These are phyloP conservation scores for Ylistrum balloti DNA, from an alignment of 1,140 invertebrate species.

Conservation along the genomic window DNA sequence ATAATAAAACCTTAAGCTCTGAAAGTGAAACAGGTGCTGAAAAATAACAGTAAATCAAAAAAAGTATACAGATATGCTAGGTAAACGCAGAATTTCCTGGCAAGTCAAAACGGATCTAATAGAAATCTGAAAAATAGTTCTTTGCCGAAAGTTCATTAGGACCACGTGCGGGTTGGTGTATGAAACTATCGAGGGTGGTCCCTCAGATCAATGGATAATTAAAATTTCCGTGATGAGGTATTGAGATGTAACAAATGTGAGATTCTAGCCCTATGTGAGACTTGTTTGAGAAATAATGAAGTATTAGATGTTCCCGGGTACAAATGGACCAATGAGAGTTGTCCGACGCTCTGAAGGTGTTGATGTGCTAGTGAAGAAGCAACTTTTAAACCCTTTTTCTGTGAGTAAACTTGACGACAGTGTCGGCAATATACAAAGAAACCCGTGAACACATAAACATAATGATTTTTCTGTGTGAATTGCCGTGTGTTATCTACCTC, in stretches of 20 bases:
- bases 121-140: background rate
- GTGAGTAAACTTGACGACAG: background rate
- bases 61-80: conserved; percentile 1
- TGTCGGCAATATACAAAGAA: conserved; percentile 43
- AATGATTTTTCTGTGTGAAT: conserved; percentile 2
- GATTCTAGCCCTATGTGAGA: conserved; percentile 46
- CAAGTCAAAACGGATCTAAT: background rate
- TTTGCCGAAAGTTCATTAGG: background rate
- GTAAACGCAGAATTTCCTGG: background rate
- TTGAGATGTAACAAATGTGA: background rate
- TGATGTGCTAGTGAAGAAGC: background rate
- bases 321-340: background rate
- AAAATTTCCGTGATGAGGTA: background rate
- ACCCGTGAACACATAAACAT: background rate
- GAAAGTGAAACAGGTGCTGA: background rate
- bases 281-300: conserved; percentile 21
- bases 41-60: background rate
- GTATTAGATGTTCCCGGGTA: background rate
- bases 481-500: conserved; percentile 44
- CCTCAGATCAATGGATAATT: background rate
- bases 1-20: too few species aligned
- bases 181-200: conserved; percentile 50
- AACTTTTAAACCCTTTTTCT: conserved; percentile 29
- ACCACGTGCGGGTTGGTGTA: conserved; percentile 32
- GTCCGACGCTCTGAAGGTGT: conserved; percentile 41